Conservation (phyloP, 2,888 invertebrate genomes). For the Drosophila subquinaria region DNA sequence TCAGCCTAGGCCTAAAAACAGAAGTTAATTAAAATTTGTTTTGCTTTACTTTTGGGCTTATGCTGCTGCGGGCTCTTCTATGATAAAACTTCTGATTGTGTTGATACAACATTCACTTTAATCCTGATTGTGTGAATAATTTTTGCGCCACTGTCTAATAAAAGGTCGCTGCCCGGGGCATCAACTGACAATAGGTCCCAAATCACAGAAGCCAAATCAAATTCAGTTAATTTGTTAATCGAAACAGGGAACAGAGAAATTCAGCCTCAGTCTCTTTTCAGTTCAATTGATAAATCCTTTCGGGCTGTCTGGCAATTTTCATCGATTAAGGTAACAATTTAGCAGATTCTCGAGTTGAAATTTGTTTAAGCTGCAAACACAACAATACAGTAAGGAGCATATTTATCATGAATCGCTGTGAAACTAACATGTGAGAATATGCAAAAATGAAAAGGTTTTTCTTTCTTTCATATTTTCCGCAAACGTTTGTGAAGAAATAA, state of each 20-base stretch:
- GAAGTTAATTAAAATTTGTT: slow-evolving; percentile 76
- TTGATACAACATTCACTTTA: slow-evolving; percentile 30
- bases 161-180: slow-evolving; percentile 6
- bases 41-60: slow-evolving; percentile 61
- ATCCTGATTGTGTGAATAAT: slow-evolving; percentile 36
- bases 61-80: slow-evolving; percentile 46
- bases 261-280: neutral
- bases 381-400: slow-evolving; percentile 18
- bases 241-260: neutral
- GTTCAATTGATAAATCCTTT: slow-evolving; percentile 12
- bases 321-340: slow-evolving; percentile 44
- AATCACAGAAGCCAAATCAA: slow-evolving; percentile 25
- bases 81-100: slow-evolving; percentile 34
- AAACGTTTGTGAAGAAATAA: slow-evolving; percentile 20
- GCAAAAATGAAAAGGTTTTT: slow-evolving; percentile 26
- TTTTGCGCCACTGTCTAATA: slow-evolving; percentile 13
- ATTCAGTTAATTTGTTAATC: slow-evolving; percentile 36
- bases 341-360: slow-evolving; percentile 29
- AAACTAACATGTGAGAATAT: slow-evolving; percentile 42
- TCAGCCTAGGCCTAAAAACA: slow-evolving; percentile 22
- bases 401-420: slow-evolving; percentile 31
- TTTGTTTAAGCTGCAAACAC: slow-evolving; percentile 30
- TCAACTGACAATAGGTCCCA: slow-evolving; percentile 16
- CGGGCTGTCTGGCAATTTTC: slow-evolving; percentile 15
- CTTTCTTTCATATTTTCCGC: slow-evolving; percentile 20